Evolutionary conservation across 2,797 vertebrate species (phyloP).

Genomic region (Pipistrellus kuhlii): DNA sequence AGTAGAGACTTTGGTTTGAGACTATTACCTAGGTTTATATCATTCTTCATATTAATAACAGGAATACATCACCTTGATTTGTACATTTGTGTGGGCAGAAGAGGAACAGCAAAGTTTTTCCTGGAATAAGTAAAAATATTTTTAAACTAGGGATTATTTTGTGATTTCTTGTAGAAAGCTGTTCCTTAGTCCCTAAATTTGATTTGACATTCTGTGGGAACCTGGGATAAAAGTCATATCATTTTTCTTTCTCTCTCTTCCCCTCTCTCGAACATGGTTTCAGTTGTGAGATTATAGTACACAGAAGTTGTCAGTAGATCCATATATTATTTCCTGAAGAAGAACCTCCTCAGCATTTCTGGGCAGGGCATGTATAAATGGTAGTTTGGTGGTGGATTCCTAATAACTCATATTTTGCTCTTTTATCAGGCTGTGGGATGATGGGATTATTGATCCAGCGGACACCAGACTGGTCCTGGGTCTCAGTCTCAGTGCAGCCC

Average conservation of each 20-base stretch:
- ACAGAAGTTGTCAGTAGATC: neutral
- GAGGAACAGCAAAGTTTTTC: neutral
- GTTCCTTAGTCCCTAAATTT: neutral
- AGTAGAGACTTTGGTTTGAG: neutral
- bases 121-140: slow-evolving; percentile 44
- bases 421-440: slow-evolving; percentile 95
- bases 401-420: neutral
- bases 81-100: neutral
- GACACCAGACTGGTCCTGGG: slow-evolving; percentile 97
- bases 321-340: too few species aligned
- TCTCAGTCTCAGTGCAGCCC: slow-evolving; percentile 94
- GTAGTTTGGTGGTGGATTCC: neutral
- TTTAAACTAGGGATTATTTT: slow-evolving; percentile 9
- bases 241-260: neutral
- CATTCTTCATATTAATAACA: neutral
- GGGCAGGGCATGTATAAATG: neutral
- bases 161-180: neutral
- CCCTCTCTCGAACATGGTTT: neutral
- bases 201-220: neutral
- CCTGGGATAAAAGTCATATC: neutral
- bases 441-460: slow-evolving; percentile 97
- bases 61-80: neutral
- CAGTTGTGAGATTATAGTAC: neutral
- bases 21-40: neutral
- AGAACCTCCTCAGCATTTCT: neutral